These are phyloP conservation scores for Hyaena hyaena DNA, from an alignment of 2,113 vertebrate genomes.

Conservation along the genomic window DNA sequence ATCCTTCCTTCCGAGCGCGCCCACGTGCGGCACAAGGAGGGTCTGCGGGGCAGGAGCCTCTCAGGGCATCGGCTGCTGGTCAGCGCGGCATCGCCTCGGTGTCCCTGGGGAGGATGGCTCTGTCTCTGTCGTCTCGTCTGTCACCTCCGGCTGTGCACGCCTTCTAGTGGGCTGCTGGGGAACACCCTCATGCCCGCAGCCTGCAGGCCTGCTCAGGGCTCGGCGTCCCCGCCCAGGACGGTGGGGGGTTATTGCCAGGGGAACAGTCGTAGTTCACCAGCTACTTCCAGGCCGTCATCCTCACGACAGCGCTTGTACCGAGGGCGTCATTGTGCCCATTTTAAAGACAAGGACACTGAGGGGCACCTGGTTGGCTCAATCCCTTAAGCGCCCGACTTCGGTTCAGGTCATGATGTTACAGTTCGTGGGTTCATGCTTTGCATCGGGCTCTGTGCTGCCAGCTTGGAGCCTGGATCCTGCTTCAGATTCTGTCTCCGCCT, in stretches of 20 bases:
- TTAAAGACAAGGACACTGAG: neutral
- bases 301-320: rapidly evolving
- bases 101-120: neutral
- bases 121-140: neutral
- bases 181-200: neutral
- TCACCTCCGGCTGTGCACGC: rapidly evolving
- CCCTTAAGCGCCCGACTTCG: no score
- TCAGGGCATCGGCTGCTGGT: neutral
- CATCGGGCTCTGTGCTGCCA: no score
- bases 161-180: neutral
- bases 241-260: rapidly evolving
- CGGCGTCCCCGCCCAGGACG: rapidly evolving
- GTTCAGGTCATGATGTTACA: no score
- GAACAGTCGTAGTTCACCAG: neutral
- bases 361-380: neutral
- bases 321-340: neutral
- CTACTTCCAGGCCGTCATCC: neutral
- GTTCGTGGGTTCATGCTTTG: no score
- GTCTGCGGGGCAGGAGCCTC: rapidly evolving
- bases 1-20: rapidly evolving
- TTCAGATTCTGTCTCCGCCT: no score
- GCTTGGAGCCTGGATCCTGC: no score
- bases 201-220: neutral
- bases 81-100: neutral
- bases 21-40: neutral